Evolutionary conservation across 2,797 vertebrate species (phyloP).

Genomic region (Coregonus suidteri): DNA sequence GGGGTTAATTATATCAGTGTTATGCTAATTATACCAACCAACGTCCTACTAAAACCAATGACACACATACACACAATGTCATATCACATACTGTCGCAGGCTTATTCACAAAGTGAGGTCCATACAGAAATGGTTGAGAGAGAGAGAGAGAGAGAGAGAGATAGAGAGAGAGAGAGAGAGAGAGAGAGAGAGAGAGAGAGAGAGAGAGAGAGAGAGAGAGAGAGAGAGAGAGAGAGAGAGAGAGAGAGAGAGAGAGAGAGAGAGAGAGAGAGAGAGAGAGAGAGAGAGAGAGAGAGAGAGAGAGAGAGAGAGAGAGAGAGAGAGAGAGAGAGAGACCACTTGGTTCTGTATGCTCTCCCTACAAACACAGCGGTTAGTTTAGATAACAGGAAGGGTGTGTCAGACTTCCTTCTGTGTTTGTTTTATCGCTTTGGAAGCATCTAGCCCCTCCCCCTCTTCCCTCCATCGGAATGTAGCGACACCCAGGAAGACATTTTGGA

Average conservation of each 20-base stretch:
- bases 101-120: too few relatives aligned
- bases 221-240: too few relatives aligned
- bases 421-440: slow-evolving; percentile 75
- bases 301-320: too few relatives aligned
- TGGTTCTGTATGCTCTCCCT: not conserved
- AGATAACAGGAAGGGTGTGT: slow-evolving; percentile 73
- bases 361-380: not conserved
- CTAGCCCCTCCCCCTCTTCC: slow-evolving; percentile 39
- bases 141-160: too few relatives aligned
- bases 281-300: too few relatives aligned
- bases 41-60: slow-evolving; percentile 77
- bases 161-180: too few relatives aligned
- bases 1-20: slow-evolving; percentile 70
- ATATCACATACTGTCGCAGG: slow-evolving; percentile 32
- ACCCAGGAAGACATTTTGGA: slow-evolving; percentile 59
- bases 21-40: slow-evolving; percentile 74
- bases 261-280: too few relatives aligned
- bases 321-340: too few relatives aligned
- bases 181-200: too few relatives aligned
- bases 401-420: slow-evolving; percentile 59
- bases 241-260: too few relatives aligned
- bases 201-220: too few relatives aligned
- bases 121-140: too few relatives aligned
- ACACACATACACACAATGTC: slow-evolving; percentile 43
- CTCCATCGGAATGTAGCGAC: slow-evolving; percentile 57